Evolutionary conservation across 1,140 invertebrate genomes (phyloP).

Genomic region (Globodera ellingtonae): DNA sequence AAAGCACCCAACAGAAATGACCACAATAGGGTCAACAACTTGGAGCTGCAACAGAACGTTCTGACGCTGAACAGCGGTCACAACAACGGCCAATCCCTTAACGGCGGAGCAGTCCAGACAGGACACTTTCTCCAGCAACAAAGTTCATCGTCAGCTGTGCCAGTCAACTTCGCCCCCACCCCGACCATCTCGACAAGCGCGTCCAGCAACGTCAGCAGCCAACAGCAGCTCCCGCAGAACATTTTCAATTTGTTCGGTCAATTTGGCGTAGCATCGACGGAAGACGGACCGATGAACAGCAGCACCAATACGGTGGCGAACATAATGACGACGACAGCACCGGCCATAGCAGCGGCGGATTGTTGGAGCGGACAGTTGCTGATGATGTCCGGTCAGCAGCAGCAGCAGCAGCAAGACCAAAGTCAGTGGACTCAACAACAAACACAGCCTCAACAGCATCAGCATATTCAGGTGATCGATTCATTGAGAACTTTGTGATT

Average conservation of each 20-base stretch:
- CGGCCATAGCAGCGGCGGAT: not conserved
- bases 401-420: not conserved
- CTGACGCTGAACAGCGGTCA: not conserved
- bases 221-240: not conserved
- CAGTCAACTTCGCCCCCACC: not conserved
- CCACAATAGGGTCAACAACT: not conserved
- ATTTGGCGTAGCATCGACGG: constrained; percentile 9
- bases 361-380: not conserved
- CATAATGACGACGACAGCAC: not conserved
- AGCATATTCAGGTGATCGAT: constrained; percentile 12
- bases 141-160: not conserved
- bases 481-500: not conserved
- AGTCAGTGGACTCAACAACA: not conserved
- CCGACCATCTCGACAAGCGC: no score
- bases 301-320: not conserved
- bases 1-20: not conserved
- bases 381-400: not conserved
- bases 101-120: not conserved
- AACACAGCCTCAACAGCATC: not conserved
- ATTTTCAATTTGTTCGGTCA: not conserved
- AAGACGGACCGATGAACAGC: not conserved
- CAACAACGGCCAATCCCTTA: no score
- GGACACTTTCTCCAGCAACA: not conserved
- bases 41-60: not conserved
- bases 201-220: not conserved